These are phyloP conservation scores for Halocynthia roretzi DNA, from an alignment of 23 tunicate species.

Conservation along the genomic window DNA sequence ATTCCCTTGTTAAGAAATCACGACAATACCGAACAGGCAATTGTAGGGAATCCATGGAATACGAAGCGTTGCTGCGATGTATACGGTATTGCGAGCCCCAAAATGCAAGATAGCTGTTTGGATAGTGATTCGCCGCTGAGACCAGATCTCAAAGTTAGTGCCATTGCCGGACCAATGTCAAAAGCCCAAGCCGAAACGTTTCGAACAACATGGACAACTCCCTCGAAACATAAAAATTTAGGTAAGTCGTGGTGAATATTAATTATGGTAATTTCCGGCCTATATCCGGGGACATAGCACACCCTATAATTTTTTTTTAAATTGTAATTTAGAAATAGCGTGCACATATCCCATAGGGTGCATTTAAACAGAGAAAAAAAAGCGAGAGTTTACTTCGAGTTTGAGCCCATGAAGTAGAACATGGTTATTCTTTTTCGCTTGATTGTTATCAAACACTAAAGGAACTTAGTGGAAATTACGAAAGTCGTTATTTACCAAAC, in stretches of 20 bases:
- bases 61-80: constrained; percentile 1
- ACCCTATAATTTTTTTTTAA: too few relatives aligned
- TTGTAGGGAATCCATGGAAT: constrained; percentile 36
- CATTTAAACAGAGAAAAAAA: too few relatives aligned
- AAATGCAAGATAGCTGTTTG: not conserved
- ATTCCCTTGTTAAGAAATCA: constrained; percentile 72
- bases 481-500: too few relatives aligned
- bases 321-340: too few relatives aligned
- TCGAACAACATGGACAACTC: constrained; percentile 49
- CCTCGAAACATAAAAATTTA: constrained; percentile 21
- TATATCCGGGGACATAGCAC: too few relatives aligned
- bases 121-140: constrained; percentile 12
- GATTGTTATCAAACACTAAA: not conserved
- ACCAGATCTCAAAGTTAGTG: constrained; percentile 33
- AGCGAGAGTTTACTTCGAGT: too few relatives aligned
- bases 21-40: constrained; percentile 58
- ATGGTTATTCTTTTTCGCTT: not conserved
- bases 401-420: too few relatives aligned
- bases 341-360: too few relatives aligned
- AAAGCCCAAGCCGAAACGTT: constrained; percentile 41
- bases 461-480: not conserved
- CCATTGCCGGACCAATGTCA: constrained; percentile 78
- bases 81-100: not conserved
- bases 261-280: too few relatives aligned
- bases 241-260: not conserved